phyloP scores from a whole-genome alignment of 2,888 invertebrate genomes.

The Tribolium freemani region DNA sequence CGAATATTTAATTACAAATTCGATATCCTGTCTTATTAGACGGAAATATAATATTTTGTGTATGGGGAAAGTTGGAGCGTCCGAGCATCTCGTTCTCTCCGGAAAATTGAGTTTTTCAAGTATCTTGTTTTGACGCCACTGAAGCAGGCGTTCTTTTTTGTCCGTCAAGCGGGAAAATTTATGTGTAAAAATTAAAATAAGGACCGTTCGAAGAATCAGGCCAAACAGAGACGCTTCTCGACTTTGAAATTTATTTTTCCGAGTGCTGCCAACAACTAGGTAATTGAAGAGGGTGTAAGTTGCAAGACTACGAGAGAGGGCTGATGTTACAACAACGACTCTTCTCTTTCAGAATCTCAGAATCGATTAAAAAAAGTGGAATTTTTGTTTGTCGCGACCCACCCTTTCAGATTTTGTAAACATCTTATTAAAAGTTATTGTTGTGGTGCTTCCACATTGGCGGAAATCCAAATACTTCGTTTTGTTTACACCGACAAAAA shows the following conservation, averaged over 20 bases:
- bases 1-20: conserved; percentile 21
- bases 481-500: conserved; percentile 29
- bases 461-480: conserved; percentile 27
- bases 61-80: not conserved
- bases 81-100: not conserved
- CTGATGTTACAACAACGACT: conserved; percentile 19
- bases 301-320: conserved; percentile 21
- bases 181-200: conserved; percentile 10
- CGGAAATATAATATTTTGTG: not conserved
- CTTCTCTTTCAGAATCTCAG: conserved; percentile 32
- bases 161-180: conserved; percentile 1
- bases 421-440: conserved; percentile 41
- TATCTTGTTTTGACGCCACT: conserved; percentile 13
- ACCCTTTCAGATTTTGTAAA: conserved; percentile 30
- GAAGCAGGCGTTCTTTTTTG: not conserved
- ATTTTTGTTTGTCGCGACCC: conserved; percentile 1
- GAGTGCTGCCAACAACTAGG: conserved; percentile 5
- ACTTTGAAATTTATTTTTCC: conserved; percentile 1
- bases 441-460: conserved; percentile 27
- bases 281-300: conserved; percentile 34
- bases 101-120: conserved; percentile 10
- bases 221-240: not conserved
- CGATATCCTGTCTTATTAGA: conserved; percentile 8
- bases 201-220: not conserved
- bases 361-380: conserved; percentile 17